Base-by-base conservation (phyloP, 2,888 invertebrate species). In the Apotomis betuletana region DNA sequence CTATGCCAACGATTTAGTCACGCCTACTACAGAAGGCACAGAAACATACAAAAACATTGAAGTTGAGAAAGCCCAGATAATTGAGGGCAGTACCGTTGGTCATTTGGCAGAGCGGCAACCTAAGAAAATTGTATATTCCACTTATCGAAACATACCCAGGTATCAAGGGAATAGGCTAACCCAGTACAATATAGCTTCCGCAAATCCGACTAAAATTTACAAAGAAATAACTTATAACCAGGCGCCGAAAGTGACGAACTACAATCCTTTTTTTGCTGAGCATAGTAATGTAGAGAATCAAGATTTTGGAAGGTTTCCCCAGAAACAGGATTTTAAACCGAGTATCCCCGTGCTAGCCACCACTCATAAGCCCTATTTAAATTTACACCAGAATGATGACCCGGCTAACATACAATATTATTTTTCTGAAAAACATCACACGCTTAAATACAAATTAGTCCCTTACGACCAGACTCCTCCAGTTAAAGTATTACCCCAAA, bases 1-100 rank as follows among this genome's bases (percentile, higher is more conserved):
- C 85, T 91, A 96, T n/a, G 94, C 93, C 57, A 95, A 95, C 73
- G 94, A 95, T 81, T 87, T 94, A 75, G 82, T 81, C 86, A 90
- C 82, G 83, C 94, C 82, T 74, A 90, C 87, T 67, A 90, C 85
- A 75, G 90, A 86, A 67, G 90, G 87, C 67, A 90, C 85, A 75
- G 90, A 86, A 67, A 71, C 80, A 75, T 87, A 80, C 59, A 85
- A 87, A 70, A 85, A 85, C 70, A 79, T 93, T 46, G 91, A 90
- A 80, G 87, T 92, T 15, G 90, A 92, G 81, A 93, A 93, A 77
- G 90, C 90, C 54, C 83, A 92, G 79, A 87, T 92, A 68, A 74
- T 90, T 38, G 89, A 91, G 79, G 82, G 89, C 27, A 81, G 85
- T 74, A 81, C 83, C 58, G 69, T 85, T 51, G 78, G 80, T 64